Percentiles rank a stretch among this genome's conserved stretches.
Evolutionary conservation across 2,888 invertebrate genomes (phyloP).

Genomic region (Agriotes lineatus): DNA sequence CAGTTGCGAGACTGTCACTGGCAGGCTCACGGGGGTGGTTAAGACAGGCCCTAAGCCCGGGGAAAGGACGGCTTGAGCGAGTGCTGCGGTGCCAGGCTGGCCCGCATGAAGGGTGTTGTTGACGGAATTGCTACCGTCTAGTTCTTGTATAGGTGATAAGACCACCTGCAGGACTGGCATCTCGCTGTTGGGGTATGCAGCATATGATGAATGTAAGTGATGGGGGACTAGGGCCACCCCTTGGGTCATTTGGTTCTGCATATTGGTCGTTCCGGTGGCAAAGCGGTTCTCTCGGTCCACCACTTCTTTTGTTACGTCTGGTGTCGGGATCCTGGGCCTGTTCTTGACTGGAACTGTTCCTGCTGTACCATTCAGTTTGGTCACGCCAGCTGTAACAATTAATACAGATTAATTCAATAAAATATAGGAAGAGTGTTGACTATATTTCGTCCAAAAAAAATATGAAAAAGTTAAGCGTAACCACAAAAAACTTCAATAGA

Average conservation of each 20-base stretch:
- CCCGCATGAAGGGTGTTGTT: constrained; percentile 80
- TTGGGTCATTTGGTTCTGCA: constrained; percentile 62
- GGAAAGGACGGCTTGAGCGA: constrained; percentile 83
- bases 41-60: constrained; percentile 69
- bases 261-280: constrained; percentile 62
- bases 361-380: constrained; percentile 78
- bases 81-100: constrained; percentile 80
- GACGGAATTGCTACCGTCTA: constrained; percentile 79
- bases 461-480: no score
- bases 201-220: constrained; percentile 67
- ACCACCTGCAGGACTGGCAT: constrained; percentile 80
- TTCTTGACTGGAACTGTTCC: constrained; percentile 79
- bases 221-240: constrained; percentile 80
- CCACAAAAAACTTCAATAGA: no score
- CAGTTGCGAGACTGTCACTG: constrained; percentile 74
- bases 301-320: constrained; percentile 87
- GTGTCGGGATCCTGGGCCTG: constrained; percentile 90
- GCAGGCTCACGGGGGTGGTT: constrained; percentile 68
- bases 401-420: neutral
- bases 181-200: constrained; percentile 68
- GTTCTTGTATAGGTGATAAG: constrained; percentile 86
- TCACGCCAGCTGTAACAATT: constrained; percentile 45
- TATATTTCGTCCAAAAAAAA: no score
- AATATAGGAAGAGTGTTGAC: no score
- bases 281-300: constrained; percentile 78